Percentiles rank a stretch among this genome's conserved stretches.
These are phyloP conservation scores for Cyclina sinensis DNA, from an alignment of 1,140 invertebrate species.

Conservation along the genomic window DNA sequence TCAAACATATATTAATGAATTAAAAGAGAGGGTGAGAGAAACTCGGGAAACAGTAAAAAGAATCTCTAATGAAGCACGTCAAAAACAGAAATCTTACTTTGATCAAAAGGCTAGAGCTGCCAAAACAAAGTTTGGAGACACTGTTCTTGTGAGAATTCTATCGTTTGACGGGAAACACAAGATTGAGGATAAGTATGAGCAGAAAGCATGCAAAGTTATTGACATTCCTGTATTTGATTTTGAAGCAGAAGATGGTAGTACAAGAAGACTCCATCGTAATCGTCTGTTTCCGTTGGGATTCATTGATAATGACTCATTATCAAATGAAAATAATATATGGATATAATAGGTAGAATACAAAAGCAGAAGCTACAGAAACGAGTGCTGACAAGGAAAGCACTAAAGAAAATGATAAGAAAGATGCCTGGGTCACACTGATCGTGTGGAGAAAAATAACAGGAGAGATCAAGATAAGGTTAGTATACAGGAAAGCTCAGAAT, in stretches of 20 bases:
- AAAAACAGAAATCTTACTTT: neutral
- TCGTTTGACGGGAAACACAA: conserved; percentile 37
- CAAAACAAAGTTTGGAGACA: conserved; percentile 9
- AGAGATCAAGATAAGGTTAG: no score
- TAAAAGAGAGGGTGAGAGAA: conserved; percentile 12
- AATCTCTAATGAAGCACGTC: neutral
- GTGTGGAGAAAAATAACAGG: no score
- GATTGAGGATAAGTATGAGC: conserved; percentile 42
- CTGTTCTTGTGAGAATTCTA: conserved; percentile 35
- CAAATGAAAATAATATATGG: neutral
- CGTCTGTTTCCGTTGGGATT: neutral
- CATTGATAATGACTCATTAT: neutral
- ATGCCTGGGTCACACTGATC: no score
- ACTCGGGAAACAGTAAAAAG: conserved; percentile 4
- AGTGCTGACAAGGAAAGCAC: no score
- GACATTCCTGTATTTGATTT: no score
- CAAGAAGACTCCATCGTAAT: neutral
- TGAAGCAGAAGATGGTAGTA: neutral
- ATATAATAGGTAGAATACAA: no score
- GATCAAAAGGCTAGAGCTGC: conserved; percentile 18
- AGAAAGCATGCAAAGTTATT: neutral
- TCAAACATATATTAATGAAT: conserved; percentile 16
- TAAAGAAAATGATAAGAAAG: no score
- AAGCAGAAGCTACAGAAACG: no score
- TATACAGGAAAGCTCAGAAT: no score